Percentiles rank a stretch among this genome's conserved stretches.
Conservation (phyloP, 2,797 vertebrate genomes). For the Sebastes dallii region DNA sequence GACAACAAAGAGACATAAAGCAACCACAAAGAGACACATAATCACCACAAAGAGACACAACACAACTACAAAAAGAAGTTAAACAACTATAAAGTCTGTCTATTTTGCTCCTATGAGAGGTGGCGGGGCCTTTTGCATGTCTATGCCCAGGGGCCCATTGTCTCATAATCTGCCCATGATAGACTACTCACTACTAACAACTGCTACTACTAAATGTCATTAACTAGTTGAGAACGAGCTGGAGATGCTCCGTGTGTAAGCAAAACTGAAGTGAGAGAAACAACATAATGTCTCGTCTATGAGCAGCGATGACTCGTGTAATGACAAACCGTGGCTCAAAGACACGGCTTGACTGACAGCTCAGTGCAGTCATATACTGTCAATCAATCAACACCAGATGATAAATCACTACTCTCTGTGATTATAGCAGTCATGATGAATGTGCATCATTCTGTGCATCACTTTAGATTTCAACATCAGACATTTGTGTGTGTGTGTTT, state of each 20-base stretch:
- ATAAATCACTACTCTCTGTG: not conserved
- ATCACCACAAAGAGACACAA: too few species aligned
- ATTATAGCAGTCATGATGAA: not conserved
- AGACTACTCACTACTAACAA: not conserved
- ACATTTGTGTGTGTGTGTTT: not conserved
- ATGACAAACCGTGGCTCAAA: not conserved
- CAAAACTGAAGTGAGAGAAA: slow-evolving; percentile 1
- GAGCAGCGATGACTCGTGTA: not conserved
- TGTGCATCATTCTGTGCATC: not conserved
- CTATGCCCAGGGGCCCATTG: too few species aligned
- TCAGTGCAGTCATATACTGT: not conserved
- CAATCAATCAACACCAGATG: not conserved
- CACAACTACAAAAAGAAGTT: too few species aligned
- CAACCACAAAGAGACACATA: too few species aligned
- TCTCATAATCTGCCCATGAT: too few species aligned
- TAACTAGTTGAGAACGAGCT: slow-evolving; percentile 6
- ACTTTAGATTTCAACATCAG: not conserved
- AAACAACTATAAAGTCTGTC: too few species aligned
- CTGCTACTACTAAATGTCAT: not conserved
- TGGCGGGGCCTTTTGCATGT: too few species aligned
- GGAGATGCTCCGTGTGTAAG: not conserved
- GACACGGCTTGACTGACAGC: not conserved
- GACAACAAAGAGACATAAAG: too few species aligned
- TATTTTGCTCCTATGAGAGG: too few species aligned
- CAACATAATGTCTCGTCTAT: not conserved